phyloP scores from a whole-genome alignment of 2,113 vertebrate species.

The Pterocles gutturalis region DNA sequence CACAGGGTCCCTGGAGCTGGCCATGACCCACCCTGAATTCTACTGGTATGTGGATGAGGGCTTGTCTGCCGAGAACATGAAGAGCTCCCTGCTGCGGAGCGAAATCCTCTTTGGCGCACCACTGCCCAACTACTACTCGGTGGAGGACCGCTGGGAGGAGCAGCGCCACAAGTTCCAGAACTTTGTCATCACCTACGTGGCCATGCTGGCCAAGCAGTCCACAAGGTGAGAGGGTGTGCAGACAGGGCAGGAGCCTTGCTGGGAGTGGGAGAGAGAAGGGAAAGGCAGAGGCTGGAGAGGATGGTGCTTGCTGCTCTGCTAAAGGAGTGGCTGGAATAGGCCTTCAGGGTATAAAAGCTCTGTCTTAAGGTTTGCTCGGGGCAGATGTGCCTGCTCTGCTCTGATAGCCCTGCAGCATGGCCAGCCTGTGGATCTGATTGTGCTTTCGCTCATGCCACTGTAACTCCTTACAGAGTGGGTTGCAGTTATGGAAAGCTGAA shows the following conservation, averaged over 20 bases:
- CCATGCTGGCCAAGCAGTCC: conserved; percentile 91
- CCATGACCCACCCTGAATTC: conserved; percentile 97
- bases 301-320: neutral
- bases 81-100: conserved; percentile 91
- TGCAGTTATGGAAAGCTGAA: neutral
- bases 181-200: conserved; percentile 93
- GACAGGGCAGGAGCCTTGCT: neutral
- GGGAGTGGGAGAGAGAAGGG: neutral
- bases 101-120: conserved; percentile 96
- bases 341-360: neutral
- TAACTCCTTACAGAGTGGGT: neutral
- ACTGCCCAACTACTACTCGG: conserved; percentile 89
- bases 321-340: neutral
- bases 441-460: neutral
- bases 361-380: neutral
- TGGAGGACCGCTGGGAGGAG: conserved; percentile 92
- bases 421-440: neutral
- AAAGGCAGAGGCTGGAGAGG: neutral
- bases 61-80: conserved; percentile 88
- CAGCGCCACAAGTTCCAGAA: conserved; percentile 91
- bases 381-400: neutral
- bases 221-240: conserved; percentile 82
- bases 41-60: conserved; percentile 98
- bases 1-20: conserved; percentile 91
- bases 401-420: fast-evolving